These are phyloP conservation scores for Imbricaverruca yamaguchii DNA, from an alignment of 2,888 invertebrate species.

Conservation along the genomic window DNA sequence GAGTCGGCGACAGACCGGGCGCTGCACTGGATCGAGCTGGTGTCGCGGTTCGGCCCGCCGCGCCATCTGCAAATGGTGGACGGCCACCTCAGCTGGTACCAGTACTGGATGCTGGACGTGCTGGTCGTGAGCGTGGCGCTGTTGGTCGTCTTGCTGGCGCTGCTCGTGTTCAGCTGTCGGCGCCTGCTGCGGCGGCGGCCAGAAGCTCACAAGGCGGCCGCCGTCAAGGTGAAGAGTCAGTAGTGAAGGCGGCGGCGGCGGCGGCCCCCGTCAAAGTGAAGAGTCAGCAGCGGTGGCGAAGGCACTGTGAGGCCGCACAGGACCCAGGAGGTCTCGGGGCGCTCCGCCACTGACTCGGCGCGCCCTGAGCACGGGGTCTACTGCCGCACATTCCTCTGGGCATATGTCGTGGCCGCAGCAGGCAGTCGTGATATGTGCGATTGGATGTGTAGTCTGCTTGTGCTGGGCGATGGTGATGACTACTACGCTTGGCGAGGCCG, in stretches of 20 bases:
- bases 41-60: background rate
- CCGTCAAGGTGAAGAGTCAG: background rate
- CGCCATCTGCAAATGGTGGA: background rate
- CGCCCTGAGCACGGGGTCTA: too few species aligned
- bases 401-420: too few species aligned
- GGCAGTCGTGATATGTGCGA: too few species aligned
- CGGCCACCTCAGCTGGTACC: constrained; percentile 10
- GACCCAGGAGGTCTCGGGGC: too few species aligned
- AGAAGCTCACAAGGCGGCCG: background rate
- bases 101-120: constrained; percentile 12
- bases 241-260: background rate
- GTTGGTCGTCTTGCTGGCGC: background rate
- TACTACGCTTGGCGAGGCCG: too few species aligned
- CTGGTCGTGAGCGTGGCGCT: background rate
- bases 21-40: constrained; percentile 3
- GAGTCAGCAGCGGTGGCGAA: too few species aligned
- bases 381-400: too few species aligned
- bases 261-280: too few species aligned
- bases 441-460: too few species aligned
- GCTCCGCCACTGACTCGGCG: too few species aligned
- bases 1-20: background rate
- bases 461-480: too few species aligned
- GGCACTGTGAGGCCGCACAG: too few species aligned
- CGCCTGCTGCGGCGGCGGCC: background rate
- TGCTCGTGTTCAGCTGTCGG: background rate